Conservation (phyloP, 2,888 invertebrate species). For the Platypus cylindrus region DNA sequence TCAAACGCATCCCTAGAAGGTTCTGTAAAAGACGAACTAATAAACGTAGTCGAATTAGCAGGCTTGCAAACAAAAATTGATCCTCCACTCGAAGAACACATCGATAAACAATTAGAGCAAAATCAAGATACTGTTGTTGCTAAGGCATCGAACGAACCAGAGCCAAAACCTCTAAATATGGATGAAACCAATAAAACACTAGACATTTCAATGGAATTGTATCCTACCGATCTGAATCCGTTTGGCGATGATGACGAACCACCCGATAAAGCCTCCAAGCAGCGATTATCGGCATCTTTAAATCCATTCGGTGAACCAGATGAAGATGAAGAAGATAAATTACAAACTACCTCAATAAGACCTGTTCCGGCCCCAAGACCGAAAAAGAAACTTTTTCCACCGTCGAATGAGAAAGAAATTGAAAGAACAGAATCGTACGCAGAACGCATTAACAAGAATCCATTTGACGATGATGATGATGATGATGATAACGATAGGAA, state of each 20-base stretch:
- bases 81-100: too few species aligned
- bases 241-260: conserved; percentile 61
- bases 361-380: conserved; percentile 20
- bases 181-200: too few species aligned
- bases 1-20: too few species aligned
- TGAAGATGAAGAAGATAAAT: conserved; percentile 20
- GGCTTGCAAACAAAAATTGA: too few species aligned
- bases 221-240: conserved; percentile 74
- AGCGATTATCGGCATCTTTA: conserved; percentile 13
- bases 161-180: too few species aligned
- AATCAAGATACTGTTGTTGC: too few species aligned
- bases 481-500: conserved; percentile 20
- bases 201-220: conserved; percentile 13
- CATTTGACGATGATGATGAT: conserved; percentile 20
- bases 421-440: conserved; percentile 11
- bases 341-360: conserved; percentile 18
- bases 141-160: too few species aligned
- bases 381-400: conserved; percentile 18
- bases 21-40: too few species aligned
- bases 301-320: conserved; percentile 34
- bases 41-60: too few species aligned
- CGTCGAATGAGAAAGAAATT: conserved; percentile 11
- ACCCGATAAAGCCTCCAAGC: conserved; percentile 27
- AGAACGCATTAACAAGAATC: conserved; percentile 19
- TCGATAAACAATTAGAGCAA: too few species aligned